These are phyloP conservation scores for Carollia perspicillata DNA, from an alignment of 2,113 vertebrate species.

Conservation along the genomic window DNA sequence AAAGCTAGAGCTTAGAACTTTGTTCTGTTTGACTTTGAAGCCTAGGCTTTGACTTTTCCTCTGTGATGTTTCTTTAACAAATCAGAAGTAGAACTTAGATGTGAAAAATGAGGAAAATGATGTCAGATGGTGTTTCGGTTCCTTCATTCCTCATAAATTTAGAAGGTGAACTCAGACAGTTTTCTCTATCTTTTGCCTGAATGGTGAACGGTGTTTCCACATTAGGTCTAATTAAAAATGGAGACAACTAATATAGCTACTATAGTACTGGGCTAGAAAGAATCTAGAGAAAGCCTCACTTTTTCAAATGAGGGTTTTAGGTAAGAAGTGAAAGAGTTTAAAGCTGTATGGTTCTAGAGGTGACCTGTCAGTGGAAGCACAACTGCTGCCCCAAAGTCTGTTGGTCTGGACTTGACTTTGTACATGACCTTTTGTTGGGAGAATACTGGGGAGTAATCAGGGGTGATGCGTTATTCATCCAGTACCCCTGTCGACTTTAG, in stretches of 20 bases:
- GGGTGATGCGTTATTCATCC: background rate
- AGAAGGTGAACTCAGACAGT: background rate
- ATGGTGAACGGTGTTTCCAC: background rate
- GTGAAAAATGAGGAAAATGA: background rate
- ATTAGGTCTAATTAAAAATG: background rate
- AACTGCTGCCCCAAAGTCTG: background rate
- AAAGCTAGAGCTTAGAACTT: background rate
- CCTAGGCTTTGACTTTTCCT: background rate
- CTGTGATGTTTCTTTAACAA: background rate
- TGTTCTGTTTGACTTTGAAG: background rate
- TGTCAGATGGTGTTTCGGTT: background rate
- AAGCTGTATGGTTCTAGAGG: background rate
- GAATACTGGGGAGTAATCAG: background rate
- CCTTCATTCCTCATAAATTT: background rate
- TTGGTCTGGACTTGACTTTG: background rate
- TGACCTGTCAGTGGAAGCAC: background rate
- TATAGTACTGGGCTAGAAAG: background rate
- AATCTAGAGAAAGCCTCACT: background rate
- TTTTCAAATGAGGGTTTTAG: background rate
- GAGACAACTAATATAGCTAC: background rate
- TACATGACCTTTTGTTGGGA: background rate
- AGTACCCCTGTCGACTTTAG: background rate
- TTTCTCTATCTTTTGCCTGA: background rate
- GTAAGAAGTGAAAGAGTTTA: background rate
- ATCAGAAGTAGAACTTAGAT: background rate